phyloP scores from a whole-genome alignment of 2,797 vertebrate genomes.

The Myotis pilosus region DNA sequence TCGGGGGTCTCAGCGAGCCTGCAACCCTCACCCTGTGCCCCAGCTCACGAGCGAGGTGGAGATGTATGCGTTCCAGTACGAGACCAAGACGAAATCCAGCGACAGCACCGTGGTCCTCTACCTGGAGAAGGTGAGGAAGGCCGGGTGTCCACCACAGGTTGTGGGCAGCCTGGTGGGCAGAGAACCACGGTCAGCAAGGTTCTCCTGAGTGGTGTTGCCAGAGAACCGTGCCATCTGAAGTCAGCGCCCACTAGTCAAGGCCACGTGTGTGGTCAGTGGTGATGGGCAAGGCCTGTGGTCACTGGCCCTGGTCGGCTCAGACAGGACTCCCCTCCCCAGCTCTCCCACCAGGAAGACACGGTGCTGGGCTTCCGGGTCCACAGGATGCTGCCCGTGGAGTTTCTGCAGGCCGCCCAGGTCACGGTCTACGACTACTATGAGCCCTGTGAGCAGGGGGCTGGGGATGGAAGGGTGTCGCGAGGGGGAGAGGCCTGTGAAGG shows the following conservation, averaged over 20 bases:
- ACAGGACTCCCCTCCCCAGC: background rate
- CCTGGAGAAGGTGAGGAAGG: slow-evolving; percentile 57
- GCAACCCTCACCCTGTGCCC: background rate
- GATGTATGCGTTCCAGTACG: slow-evolving; percentile 61
- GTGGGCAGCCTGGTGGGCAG: background rate
- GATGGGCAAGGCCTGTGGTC: background rate
- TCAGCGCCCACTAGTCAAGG: background rate
- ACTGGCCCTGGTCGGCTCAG: background rate
- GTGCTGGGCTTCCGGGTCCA: slow-evolving; percentile 60
- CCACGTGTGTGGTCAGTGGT: background rate
- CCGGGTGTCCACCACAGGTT: background rate
- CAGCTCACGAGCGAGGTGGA: slow-evolving; percentile 59
- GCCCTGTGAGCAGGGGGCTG: slow-evolving; percentile 15
- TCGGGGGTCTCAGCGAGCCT: background rate
- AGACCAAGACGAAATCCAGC: slow-evolving; percentile 34
- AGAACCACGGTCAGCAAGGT: background rate
- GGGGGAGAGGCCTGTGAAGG: background rate
- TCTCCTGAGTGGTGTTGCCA: background rate
- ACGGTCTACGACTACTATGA: slow-evolving; percentile 52
- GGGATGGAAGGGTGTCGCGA: fast-evolving
- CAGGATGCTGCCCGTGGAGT: background rate
- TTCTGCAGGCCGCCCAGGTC: slow-evolving; percentile 52
- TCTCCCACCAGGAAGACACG: slow-evolving; percentile 20
- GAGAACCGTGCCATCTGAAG: background rate
- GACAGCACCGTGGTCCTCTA: slow-evolving; percentile 59